Evolutionary conservation across 1,140 invertebrate genomes (phyloP), one percentile per base, ranked within the genome.

Genomic region (Asbolus verrucosus): DNA sequence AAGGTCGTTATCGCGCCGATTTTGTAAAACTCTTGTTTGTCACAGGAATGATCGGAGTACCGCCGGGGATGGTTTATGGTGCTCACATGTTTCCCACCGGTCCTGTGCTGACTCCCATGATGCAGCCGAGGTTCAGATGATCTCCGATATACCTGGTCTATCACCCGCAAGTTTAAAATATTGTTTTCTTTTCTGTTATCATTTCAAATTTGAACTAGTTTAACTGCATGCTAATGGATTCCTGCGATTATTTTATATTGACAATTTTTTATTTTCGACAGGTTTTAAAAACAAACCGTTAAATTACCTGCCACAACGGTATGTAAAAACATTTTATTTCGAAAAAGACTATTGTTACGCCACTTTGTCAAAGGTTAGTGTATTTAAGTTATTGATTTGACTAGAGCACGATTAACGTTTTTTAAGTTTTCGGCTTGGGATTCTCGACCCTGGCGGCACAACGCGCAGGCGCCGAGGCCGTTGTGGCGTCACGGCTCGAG

Each of bases 101-200:
- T 67, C 87, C 85, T 68, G 86, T 89, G 83, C 80, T 87, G 69
- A 83, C 85, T 66, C 88, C 88, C 69, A 88, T 91, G 86, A 90
- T 91, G 89, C 89, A 89, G 80, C 89, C 89, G 65, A 87, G 90
- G 81, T 92, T 90, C 82, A 90, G 90, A 90, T 92, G 90, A 92
- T 92, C 89, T 75, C 84, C 85, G 76, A 80, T 85, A 38, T 81
- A 79, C 74, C 69, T 78, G 67, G 75, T 79, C 73, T 81, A 81
- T 75, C 77, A 79, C 73, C 77, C 78, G 76, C 77, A 80, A 79
- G 79, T 79, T 38, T 80, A 77, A 77, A 24, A n/a, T 11, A n/a
- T 46, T 46, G 6, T 39, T 18, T 38, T 62, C 16, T 36, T 38
- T 62, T 61, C 31, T 15, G 14, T 61, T 59, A 18, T 31, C 31